Evolutionary conservation across 2,888 invertebrate genomes (phyloP).

Genomic region (Lordiphosa fenestrarum): DNA sequence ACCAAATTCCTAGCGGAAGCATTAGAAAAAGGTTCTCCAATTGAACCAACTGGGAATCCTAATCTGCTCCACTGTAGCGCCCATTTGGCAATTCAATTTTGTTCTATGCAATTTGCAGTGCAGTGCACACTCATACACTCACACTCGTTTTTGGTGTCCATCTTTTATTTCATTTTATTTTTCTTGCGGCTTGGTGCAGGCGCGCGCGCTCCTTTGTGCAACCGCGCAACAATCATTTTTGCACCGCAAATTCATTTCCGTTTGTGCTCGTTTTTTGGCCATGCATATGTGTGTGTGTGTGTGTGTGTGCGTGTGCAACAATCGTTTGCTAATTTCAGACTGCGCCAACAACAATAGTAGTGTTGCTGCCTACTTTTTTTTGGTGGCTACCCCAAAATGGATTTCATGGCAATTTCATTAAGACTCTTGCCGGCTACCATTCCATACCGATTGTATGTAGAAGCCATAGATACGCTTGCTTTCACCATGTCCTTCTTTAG

Average conservation of each 20-base stretch:
- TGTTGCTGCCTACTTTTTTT: conserved; percentile 41
- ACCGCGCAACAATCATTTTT: conserved; percentile 66
- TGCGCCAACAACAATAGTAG: conserved; percentile 1
- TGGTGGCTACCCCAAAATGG: conserved; percentile 36
- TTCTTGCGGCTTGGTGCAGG: conserved; percentile 9
- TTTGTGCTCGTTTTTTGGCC: conserved; percentile 34
- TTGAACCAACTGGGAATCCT: no score
- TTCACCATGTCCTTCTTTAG: no score
- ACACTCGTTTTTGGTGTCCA: conserved; percentile 39
- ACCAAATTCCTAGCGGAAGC: no score
- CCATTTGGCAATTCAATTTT: conserved; percentile 37
- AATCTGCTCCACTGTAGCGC: conserved; percentile 28
- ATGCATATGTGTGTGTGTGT: conserved; percentile 8
- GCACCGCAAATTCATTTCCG: conserved; percentile 71
- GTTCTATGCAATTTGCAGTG: conserved; percentile 42
- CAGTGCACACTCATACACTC: conserved; percentile 19
- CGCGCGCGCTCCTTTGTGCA: conserved; percentile 51
- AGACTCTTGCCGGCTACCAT: not conserved
- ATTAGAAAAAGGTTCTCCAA: no score
- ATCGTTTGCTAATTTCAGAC: conserved; percentile 59
- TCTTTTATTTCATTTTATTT: conserved; percentile 37
- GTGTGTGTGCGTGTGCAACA: conserved; percentile 37
- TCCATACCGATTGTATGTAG: no score
- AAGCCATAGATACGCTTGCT: no score
- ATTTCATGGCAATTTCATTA: conserved; percentile 28